phyloP scores from a whole-genome alignment of 2,888 invertebrate genomes.

The Autographa gamma region DNA sequence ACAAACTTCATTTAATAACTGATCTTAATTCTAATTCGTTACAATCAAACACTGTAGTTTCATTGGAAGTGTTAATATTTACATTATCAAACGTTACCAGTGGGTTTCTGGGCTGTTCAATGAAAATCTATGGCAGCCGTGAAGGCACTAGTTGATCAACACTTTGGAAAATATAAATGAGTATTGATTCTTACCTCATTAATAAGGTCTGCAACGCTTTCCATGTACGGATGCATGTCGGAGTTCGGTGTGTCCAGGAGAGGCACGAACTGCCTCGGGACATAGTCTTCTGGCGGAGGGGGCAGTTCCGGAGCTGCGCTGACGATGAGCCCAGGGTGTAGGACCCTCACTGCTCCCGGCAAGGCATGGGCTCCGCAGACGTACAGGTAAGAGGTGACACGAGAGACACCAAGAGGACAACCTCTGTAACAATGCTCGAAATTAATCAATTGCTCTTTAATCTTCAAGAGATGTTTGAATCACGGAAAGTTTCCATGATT shows the following conservation, averaged over 20 bases:
- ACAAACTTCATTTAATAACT: conserved; percentile 27
- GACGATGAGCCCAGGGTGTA: conserved; percentile 93
- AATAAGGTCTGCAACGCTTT: conserved; percentile 93
- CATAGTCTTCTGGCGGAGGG: conserved; percentile 89
- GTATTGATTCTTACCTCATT: conserved; percentile 87
- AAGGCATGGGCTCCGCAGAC: conserved; percentile 94
- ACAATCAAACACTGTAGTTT: conserved; percentile 29
- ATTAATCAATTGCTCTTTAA: conserved; percentile 7
- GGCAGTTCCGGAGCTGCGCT: conserved; percentile 96
- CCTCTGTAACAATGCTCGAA: conserved; percentile 72
- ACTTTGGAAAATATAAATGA: not conserved
- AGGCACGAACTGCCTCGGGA: conserved; percentile 91
- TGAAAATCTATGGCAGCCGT: conserved; percentile 28
- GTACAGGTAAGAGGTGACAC: conserved; percentile 92
- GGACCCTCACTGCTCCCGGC: conserved; percentile 90
- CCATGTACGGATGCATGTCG: conserved; percentile 93
- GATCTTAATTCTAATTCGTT: conserved; percentile 25
- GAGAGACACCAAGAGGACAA: conserved; percentile 90
- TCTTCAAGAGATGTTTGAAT: no score
- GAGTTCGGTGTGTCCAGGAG: conserved; percentile 93
- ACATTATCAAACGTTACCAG: conserved; percentile 27
- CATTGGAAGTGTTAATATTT: conserved; percentile 44
- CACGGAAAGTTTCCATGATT: no score
- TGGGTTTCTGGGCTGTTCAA: conserved; percentile 30
- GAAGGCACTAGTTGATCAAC: conserved; percentile 13